These are phyloP conservation scores for Hypotaenidia philippensis DNA, from an alignment of 2,797 vertebrate genomes.

Conservation along the genomic window DNA sequence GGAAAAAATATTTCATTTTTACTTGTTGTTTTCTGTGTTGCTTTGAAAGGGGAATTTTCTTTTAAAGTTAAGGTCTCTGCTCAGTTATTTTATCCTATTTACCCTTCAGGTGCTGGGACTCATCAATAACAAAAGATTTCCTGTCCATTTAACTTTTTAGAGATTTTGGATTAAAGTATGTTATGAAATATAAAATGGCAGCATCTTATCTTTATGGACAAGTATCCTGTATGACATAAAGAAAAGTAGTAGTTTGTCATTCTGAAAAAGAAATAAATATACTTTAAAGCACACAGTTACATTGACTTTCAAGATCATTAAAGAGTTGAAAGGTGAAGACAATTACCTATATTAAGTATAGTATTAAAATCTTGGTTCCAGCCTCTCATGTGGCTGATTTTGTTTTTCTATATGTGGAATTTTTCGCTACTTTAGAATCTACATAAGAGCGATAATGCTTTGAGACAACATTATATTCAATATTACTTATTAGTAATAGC, in stretches of 20 bases:
- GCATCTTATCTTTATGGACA: neutral
- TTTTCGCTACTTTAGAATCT: neutral
- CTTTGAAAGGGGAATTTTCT: neutral
- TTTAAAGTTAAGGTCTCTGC: neutral
- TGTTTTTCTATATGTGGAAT: neutral
- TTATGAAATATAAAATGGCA: neutral
- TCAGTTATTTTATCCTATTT: neutral
- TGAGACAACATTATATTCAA: neutral
- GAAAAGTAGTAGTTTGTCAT: neutral
- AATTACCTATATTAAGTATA: neutral
- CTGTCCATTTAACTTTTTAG: neutral
- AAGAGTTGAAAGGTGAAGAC: neutral
- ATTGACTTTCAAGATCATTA: neutral
- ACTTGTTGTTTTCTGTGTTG: neutral
- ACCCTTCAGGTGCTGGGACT: neutral
- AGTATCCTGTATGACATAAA: neutral
- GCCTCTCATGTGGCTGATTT: neutral
- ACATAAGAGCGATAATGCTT: neutral
- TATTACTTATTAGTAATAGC: neutral
- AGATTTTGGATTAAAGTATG: neutral
- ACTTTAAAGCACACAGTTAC: neutral
- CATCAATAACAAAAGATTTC: neutral
- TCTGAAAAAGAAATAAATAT: neutral
- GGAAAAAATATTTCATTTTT: neutral
- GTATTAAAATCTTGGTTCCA: neutral